Conservation (phyloP, 2,113 vertebrate genomes). For the Piliocolobus tephrosceles region DNA sequence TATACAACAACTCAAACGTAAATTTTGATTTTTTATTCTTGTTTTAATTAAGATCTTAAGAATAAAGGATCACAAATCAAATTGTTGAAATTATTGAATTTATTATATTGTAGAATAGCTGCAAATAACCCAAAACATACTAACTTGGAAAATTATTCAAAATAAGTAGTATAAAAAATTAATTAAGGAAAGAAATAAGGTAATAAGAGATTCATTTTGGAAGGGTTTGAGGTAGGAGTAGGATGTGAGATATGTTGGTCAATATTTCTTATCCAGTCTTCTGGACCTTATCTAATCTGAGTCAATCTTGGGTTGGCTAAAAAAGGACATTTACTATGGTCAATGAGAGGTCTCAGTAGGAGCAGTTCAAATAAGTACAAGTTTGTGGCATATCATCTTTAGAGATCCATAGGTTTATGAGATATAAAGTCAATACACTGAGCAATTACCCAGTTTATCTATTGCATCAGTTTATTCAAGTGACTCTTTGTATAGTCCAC, state of each 20-base stretch:
- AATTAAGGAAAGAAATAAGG: background rate
- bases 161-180: background rate
- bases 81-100: background rate
- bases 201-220: background rate
- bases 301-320: background rate
- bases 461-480: constrained; percentile 6
- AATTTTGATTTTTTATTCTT: background rate
- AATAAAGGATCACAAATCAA: background rate
- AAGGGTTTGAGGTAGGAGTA: background rate
- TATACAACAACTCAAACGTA: background rate
- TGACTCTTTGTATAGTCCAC: background rate
- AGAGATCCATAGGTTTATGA: background rate
- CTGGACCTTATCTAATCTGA: background rate
- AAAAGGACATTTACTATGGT: background rate
- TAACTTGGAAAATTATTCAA: background rate
- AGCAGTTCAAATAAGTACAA: background rate
- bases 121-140: background rate
- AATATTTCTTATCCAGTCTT: background rate
- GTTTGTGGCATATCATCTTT: background rate
- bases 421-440: background rate
- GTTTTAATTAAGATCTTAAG: background rate
- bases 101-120: background rate
- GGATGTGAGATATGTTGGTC: background rate
- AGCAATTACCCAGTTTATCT: background rate
- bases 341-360: background rate